These are phyloP conservation scores for Drosophila aff. DNA, from an alignment of 1,140 invertebrate species.

Conservation along the genomic window DNA sequence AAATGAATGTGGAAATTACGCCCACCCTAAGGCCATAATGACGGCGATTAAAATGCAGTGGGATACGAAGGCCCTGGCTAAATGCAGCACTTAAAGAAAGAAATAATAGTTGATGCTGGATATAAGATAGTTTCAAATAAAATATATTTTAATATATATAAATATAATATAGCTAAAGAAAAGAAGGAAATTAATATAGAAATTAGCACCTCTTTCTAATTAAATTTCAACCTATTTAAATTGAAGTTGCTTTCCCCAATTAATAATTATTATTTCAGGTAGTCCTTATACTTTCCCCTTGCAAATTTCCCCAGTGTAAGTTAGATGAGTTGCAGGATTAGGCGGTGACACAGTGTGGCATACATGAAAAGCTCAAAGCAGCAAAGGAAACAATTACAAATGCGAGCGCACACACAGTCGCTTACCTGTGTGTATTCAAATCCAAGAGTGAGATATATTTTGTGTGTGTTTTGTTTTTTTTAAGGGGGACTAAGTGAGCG, in stretches of 20 bases:
- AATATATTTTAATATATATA: background rate
- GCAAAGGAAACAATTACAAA: conserved; percentile 79
- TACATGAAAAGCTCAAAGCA: conserved; percentile 75
- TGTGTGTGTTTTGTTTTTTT: conserved; percentile 5
- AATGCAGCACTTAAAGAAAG: conserved; percentile 28
- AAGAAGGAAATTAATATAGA: background rate
- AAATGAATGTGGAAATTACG: conserved; percentile 63
- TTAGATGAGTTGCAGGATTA: conserved; percentile 13
- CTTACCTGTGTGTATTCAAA: conserved; percentile 13
- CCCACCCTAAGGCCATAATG: conserved; percentile 71
- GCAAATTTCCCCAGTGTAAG: conserved; percentile 31
- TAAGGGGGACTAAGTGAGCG: conserved; percentile 4
- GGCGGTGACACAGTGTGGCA: conserved; percentile 61
- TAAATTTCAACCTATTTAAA: background rate
- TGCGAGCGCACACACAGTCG: conserved; percentile 32
- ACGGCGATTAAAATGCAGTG: conserved; percentile 76
- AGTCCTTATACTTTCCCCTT: too few relatives aligned
- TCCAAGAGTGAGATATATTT: conserved; percentile 22
- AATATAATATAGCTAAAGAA: background rate
- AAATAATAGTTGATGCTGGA: background rate
- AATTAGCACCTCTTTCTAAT: background rate
- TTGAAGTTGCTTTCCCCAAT: background rate
- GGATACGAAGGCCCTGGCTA: conserved; percentile 29
- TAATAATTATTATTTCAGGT: too few relatives aligned
- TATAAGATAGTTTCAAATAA: background rate